phyloP scores from a whole-genome alignment of 1,140 invertebrate genomes.

The Conus betulinus region DNA sequence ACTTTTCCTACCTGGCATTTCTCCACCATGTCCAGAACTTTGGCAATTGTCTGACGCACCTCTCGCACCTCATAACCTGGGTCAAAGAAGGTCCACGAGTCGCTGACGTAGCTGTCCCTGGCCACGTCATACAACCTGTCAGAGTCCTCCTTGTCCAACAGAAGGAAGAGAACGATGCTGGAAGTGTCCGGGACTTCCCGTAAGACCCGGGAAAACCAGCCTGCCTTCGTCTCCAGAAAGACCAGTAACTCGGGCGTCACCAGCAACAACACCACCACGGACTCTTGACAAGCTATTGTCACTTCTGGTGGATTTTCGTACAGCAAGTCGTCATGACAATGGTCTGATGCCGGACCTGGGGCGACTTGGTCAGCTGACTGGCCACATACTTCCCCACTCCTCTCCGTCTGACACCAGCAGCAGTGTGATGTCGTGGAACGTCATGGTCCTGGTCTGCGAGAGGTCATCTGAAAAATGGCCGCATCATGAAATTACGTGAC shows the following conservation, averaged over 20 bases:
- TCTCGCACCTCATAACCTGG: background rate
- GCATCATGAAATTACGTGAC: background rate
- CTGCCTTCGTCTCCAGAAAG: constrained; percentile 10
- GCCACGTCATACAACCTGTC: background rate
- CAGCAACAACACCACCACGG: constrained; percentile 29
- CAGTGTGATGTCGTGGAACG: background rate
- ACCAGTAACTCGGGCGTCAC: constrained; percentile 13
- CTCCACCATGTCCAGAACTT: constrained; percentile 36
- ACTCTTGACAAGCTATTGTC: background rate
- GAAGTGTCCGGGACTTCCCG: background rate
- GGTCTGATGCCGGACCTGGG: background rate
- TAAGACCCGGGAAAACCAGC: constrained; percentile 25
- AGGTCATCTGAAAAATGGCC: background rate
- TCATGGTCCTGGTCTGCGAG: background rate
- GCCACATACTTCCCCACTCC: constrained; percentile 2
- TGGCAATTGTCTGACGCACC: constrained; percentile 24
- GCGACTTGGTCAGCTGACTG: background rate
- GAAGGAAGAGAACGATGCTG: background rate
- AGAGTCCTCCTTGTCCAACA: background rate
- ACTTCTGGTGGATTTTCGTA: constrained; percentile 42
- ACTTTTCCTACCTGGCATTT: background rate
- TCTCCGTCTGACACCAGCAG: constrained; percentile 17
- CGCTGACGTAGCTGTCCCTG: background rate
- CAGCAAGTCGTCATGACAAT: constrained; percentile 20
- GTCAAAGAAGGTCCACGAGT: background rate